Evolutionary conservation across 2,113 vertebrate genomes (phyloP).

Genomic region (Rhinichthys klamathensis): DNA sequence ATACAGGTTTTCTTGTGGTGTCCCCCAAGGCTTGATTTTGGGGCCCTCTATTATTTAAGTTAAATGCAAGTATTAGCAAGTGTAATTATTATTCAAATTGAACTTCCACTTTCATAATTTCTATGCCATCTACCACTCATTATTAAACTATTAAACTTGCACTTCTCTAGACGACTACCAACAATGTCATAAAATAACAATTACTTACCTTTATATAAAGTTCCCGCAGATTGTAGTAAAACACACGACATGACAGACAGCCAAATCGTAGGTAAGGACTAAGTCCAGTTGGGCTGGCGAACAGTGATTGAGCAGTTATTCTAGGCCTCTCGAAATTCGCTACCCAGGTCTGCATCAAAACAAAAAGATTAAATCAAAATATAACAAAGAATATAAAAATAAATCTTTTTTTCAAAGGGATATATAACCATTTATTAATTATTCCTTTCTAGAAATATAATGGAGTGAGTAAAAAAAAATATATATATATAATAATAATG

Average conservation of each 20-base stretch:
- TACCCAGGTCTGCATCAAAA: constrained; percentile 85
- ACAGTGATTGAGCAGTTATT: constrained; percentile 85
- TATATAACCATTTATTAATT: not conserved
- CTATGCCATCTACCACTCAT: not conserved
- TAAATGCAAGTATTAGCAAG: not conserved
- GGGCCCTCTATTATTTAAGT: not conserved
- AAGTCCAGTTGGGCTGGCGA: constrained; percentile 92
- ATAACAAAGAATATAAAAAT: not conserved
- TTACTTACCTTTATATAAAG: constrained; percentile 91
- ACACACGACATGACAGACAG: constrained; percentile 90
- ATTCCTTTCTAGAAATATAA: not conserved
- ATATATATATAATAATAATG: accelerated
- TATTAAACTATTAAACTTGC: not conserved
- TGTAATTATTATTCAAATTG: not conserved
- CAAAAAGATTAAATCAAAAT: not conserved
- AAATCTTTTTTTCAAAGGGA: not conserved
- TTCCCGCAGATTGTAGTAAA: constrained; percentile 93
- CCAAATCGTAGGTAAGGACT: constrained; percentile 96
- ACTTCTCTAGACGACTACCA: not conserved
- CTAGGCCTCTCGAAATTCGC: constrained; percentile 88
- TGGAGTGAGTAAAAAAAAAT: no score
- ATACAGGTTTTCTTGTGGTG: not conserved
- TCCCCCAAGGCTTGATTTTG: not conserved
- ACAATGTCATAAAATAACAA: not conserved
- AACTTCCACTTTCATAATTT: not conserved